phyloP scores from a whole-genome alignment of 2,797 vertebrate species.

The Aselliscus stoliczkanus region DNA sequence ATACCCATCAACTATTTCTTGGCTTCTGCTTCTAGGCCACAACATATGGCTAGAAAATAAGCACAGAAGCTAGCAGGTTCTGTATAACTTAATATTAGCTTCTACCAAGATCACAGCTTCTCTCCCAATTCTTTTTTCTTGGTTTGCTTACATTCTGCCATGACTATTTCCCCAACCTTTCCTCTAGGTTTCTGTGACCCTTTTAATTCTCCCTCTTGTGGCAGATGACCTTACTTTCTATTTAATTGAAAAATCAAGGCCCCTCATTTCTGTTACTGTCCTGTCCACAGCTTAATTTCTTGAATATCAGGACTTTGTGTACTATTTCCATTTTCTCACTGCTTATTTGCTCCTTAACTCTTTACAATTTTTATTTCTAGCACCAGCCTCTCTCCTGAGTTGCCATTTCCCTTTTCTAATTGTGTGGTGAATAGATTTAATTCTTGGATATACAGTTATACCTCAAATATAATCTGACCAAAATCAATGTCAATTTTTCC shows the following conservation, averaged over 20 bases:
- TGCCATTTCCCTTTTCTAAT: not conserved
- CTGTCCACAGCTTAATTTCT: conserved; percentile 2
- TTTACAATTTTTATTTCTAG: not conserved
- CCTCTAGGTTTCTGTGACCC: not conserved
- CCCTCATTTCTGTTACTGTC: not conserved
- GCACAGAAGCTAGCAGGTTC: not conserved
- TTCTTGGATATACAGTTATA: not conserved
- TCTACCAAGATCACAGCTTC: not conserved
- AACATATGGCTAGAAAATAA: conserved; percentile 26
- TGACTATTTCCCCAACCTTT: not conserved
- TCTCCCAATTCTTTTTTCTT: not conserved
- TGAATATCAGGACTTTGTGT: not conserved
- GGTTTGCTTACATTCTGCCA: not conserved
- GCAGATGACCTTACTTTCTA: conserved; percentile 11
- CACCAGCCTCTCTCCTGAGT: not conserved
- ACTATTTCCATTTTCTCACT: not conserved
- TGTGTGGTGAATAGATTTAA: not conserved
- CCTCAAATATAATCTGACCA: not conserved
- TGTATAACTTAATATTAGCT: not conserved
- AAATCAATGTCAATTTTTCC: not conserved
- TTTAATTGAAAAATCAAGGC: conserved; percentile 25
- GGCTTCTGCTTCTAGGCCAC: conserved; percentile 28
- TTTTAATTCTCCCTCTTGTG: not conserved
- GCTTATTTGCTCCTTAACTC: conserved; percentile 31
- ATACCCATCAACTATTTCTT: conserved; percentile 21